Percentiles rank a stretch among this genome's conserved stretches.
Evolutionary conservation across 2,888 invertebrate genomes (phyloP).

Genomic region (Creontiades dilutus): DNA sequence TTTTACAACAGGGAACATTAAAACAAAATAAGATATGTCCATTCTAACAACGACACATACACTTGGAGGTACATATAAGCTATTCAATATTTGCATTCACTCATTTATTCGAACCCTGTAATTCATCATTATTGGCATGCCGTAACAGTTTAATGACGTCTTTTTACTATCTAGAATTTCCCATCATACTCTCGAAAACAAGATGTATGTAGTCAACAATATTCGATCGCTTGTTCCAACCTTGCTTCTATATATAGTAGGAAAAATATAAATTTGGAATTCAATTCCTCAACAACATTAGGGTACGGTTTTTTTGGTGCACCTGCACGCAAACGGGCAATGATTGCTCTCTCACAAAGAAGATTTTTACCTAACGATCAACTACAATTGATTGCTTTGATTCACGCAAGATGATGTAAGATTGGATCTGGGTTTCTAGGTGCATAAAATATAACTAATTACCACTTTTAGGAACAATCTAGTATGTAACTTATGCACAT

Average conservation of each 20-base stretch:
- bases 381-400: conserved; percentile 20
- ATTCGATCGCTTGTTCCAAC: neutral
- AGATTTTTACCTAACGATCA: conserved; percentile 6
- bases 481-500: neutral
- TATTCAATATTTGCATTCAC: conserved; percentile 1
- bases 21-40: conserved; percentile 63
- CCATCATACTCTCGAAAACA: neutral
- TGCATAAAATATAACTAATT: neutral
- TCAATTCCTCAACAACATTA: conserved; percentile 20
- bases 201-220: neutral
- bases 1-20: conserved; percentile 30
- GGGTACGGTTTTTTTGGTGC: neutral
- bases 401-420: neutral
- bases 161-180: neutral
- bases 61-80: neutral
- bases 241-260: neutral
- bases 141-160: conserved; percentile 9
- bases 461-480: neutral
- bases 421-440: neutral
- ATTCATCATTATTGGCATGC: conserved; percentile 26
- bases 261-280: conserved; percentile 30
- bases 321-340: neutral
- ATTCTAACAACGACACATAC: conserved; percentile 46
- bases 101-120: conserved; percentile 48
- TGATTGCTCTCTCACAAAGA: conserved; percentile 19